phyloP scores from a whole-genome alignment of 2,888 invertebrate genomes.

The Sarcophaga caerulescens region DNA sequence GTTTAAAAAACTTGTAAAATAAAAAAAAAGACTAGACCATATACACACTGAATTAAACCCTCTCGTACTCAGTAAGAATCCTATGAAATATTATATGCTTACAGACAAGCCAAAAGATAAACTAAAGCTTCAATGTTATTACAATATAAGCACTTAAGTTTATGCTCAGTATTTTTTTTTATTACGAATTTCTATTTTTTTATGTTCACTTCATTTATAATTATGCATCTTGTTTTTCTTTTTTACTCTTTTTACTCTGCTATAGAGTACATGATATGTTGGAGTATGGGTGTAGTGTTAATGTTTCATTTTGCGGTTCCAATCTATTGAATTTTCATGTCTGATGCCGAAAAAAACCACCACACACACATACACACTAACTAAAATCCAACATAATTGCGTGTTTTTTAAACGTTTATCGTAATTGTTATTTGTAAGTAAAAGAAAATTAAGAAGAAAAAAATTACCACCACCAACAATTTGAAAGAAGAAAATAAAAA shows the following conservation, averaged over 20 bases:
- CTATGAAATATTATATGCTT: no score
- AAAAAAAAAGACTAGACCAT: no score
- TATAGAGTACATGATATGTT: not conserved
- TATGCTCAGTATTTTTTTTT: not conserved
- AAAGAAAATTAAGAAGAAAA: slow-evolving; percentile 21
- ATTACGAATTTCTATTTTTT: not conserved
- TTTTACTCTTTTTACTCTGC: not conserved
- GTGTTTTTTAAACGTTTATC: slow-evolving; percentile 57
- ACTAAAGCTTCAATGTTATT: no score
- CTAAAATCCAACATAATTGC: slow-evolving; percentile 45
- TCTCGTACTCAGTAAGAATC: no score
- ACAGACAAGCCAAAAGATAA: not conserved
- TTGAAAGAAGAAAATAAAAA: not conserved
- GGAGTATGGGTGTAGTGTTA: slow-evolving; percentile 47
- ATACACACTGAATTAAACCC: no score
- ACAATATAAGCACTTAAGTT: not conserved
- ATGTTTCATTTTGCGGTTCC: slow-evolving; percentile 72
- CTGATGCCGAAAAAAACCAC: slow-evolving; percentile 58
- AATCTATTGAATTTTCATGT: slow-evolving; percentile 75
- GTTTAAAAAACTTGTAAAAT: no score
- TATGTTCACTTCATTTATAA: slow-evolving; percentile 29
- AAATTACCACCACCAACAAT: not conserved
- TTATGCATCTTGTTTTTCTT: slow-evolving; percentile 51
- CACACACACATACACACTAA: not conserved
- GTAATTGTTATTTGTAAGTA: slow-evolving; percentile 15